Conservation (phyloP, 2,113 vertebrate genomes). For the Limnothrissa miodon region DNA sequence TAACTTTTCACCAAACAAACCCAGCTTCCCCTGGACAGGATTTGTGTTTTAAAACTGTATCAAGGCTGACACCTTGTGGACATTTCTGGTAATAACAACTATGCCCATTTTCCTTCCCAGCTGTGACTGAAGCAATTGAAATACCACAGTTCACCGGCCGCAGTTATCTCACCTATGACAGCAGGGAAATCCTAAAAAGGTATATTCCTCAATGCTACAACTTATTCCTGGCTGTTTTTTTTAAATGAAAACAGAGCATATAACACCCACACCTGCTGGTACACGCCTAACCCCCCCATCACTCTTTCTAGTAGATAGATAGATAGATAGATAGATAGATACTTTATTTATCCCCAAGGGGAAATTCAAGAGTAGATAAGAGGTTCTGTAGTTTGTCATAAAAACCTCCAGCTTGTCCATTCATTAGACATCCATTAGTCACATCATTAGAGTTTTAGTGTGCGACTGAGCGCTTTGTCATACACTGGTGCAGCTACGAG, state of each 20-base stretch:
- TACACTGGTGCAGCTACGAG: neutral
- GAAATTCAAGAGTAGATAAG: too few relatives aligned
- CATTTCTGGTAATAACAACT: constrained; percentile 32
- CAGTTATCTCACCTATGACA: constrained; percentile 91
- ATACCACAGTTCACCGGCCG: constrained; percentile 96
- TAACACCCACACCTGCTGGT: neutral
- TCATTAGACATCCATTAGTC: neutral
- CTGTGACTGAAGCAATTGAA: constrained; percentile 90
- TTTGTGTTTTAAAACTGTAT: neutral
- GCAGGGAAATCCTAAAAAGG: constrained; percentile 90
- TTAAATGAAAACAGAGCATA: neutral
- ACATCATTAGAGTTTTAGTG: neutral
- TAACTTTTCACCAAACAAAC: neutral
- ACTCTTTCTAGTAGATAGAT: too few relatives aligned
- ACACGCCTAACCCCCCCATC: too few relatives aligned
- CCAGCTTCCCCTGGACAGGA: neutral
- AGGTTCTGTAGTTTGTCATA: too few relatives aligned
- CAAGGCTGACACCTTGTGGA: constrained; percentile 50
- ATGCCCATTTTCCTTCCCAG: constrained; percentile 59
- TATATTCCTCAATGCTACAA: constrained; percentile 43
- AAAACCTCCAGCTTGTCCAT: neutral
- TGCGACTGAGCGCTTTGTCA: neutral
- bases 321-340: too few relatives aligned
- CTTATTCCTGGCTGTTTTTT: neutral
- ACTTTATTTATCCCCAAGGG: too few relatives aligned